These are phyloP conservation scores for Nebria salina DNA, from an alignment of 2,888 invertebrate species.

Conservation along the genomic window DNA sequence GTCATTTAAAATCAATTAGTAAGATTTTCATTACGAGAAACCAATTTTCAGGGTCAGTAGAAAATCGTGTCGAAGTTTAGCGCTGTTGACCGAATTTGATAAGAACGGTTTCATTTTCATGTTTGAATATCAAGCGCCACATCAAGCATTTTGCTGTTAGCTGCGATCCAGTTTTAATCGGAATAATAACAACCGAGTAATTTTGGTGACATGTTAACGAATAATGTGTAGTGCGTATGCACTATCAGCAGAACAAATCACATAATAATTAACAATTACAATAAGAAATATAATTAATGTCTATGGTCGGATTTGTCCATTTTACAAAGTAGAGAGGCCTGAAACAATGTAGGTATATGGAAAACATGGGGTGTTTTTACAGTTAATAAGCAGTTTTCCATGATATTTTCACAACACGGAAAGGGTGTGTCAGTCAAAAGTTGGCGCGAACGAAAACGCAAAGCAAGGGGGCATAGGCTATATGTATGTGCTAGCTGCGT, in stretches of 20 bases:
- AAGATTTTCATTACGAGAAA: too few relatives aligned
- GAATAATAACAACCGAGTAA: not conserved
- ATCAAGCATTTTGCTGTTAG: not conserved
- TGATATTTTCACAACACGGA: conserved; percentile 44
- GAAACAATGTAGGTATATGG: not conserved
- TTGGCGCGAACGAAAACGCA: conserved; percentile 14
- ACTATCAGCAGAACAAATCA: conserved; percentile 21
- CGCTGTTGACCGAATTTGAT: not conserved
- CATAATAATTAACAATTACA: conserved; percentile 17
- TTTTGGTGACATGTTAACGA: not conserved
- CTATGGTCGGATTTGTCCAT: conserved; percentile 10
- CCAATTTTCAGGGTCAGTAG: not conserved
- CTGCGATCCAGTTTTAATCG: not conserved
- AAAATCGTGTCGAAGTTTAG: not conserved
- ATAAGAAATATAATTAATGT: conserved; percentile 9
- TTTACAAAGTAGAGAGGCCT: not conserved
- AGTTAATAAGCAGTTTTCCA: conserved; percentile 44
- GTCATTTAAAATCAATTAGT: too few relatives aligned
- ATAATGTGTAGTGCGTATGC: not conserved
- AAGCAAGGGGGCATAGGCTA: conserved; percentile 4
- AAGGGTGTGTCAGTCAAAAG: conserved; percentile 45
- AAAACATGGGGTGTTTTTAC: conserved; percentile 33
- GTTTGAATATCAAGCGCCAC: not conserved
- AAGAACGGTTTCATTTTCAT: not conserved
- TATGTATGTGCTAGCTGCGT: conserved; percentile 11